Conservation (phyloP, 2,888 invertebrate species). For the Hipparchia sbordonii region DNA sequence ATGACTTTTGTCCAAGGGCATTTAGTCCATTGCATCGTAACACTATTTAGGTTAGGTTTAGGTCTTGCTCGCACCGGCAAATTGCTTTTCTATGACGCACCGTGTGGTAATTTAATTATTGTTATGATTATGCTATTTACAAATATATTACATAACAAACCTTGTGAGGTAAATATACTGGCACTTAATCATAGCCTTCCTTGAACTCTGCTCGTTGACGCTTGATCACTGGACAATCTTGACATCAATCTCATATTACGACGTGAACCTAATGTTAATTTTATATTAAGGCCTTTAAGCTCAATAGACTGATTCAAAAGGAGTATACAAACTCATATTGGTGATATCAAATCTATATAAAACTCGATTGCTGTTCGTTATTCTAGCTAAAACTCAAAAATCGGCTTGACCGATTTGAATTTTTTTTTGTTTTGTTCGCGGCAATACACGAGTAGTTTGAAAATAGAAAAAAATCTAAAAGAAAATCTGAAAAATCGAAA, state of each 20-base stretch:
- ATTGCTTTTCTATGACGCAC: not conserved
- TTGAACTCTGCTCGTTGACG: constrained; percentile 38
- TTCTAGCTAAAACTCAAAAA: too few species aligned
- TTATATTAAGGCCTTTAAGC: not conserved
- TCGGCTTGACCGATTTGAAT: too few species aligned
- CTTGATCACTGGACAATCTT: constrained; percentile 40
- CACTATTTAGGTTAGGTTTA: not conserved
- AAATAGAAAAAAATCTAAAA: too few species aligned
- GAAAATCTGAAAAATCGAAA: too few species aligned
- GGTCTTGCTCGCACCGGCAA: not conserved
- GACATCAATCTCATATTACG: constrained; percentile 37
- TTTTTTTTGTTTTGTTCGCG: too few species aligned
- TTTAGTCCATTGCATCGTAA: not conserved
- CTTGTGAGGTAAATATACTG: constrained; percentile 22
- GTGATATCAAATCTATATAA: too few species aligned
- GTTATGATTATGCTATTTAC: not conserved
- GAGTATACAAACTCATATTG: too few species aligned
- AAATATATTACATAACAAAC: constrained; percentile 13
- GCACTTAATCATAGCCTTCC: constrained; percentile 26
- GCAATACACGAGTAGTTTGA: too few species aligned
- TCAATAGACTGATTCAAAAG: constrained; percentile 11
- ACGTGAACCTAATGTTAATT: constrained; percentile 13
- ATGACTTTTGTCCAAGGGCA: constrained; percentile 3
- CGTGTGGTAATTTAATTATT: constrained; percentile 15
- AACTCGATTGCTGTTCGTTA: too few species aligned